These are phyloP conservation scores for Salvator merianae DNA, from an alignment of 2,113 vertebrate genomes.

Conservation along the genomic window DNA sequence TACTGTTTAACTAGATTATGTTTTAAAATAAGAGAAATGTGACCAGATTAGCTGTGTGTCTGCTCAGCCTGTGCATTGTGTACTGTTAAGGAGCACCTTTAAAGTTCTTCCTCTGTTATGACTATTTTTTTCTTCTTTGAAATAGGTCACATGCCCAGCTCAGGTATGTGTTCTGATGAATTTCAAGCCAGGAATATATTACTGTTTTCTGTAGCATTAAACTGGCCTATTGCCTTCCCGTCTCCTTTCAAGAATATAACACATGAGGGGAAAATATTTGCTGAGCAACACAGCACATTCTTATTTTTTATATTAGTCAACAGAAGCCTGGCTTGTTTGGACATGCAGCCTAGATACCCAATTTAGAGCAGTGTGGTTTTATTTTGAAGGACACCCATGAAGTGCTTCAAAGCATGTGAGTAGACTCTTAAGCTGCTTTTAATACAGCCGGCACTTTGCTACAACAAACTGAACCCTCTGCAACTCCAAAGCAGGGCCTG, in stretches of 20 bases:
- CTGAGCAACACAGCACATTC: not conserved
- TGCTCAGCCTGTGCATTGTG: not conserved
- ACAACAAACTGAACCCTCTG: not conserved
- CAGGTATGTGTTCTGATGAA: too few relatives aligned
- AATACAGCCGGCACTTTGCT: not conserved
- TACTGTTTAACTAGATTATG: not conserved
- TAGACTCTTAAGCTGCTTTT: not conserved
- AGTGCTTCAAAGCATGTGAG: too few relatives aligned
- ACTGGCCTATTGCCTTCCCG: too few relatives aligned
- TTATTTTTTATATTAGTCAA: constrained; percentile 1
- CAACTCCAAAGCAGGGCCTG: not conserved
- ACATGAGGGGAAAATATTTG: not conserved
- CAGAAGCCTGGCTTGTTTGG: not conserved
- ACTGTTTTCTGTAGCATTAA: not conserved
- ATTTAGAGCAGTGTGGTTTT: not conserved
- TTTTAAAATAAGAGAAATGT: not conserved
- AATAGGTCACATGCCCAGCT: too few relatives aligned
- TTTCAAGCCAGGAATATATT: not conserved
- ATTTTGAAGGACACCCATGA: not conserved
- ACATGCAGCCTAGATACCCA: not conserved
- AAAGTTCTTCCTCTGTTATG: too few relatives aligned
- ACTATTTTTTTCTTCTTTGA: too few relatives aligned
- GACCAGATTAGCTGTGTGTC: too few relatives aligned
- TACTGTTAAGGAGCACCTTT: not conserved
- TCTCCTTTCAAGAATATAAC: not conserved